phyloP scores from a whole-genome alignment of 2,888 invertebrate species.

The Clivina fossor region DNA sequence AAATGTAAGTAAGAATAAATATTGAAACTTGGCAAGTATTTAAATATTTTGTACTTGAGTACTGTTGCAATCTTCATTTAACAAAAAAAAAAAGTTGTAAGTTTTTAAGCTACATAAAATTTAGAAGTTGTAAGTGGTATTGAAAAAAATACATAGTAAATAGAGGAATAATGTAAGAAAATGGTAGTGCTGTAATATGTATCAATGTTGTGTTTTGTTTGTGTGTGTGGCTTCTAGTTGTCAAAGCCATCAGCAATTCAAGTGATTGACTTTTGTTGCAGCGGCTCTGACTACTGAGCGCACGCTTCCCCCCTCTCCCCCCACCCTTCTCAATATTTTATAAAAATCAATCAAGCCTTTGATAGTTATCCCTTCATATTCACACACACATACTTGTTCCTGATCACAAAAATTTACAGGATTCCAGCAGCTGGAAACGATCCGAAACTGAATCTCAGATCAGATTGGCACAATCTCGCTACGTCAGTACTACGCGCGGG shows the following conservation, averaged over 20 bases:
- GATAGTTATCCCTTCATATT: not conserved
- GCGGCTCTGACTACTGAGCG: slow-evolving; percentile 55
- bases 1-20: too few species aligned
- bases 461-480: slow-evolving; percentile 19
- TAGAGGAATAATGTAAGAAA: too few species aligned
- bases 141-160: too few species aligned
- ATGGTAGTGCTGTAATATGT: too few species aligned
- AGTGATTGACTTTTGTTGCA: slow-evolving; percentile 51
- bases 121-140: too few species aligned
- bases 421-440: slow-evolving; percentile 34
- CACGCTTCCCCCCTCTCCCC: slow-evolving; percentile 46
- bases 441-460: not conserved
- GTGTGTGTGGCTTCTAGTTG: slow-evolving; percentile 52
- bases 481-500: slow-evolving; percentile 16
- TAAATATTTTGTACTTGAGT: too few species aligned
- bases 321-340: too few species aligned
- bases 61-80: too few species aligned
- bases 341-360: not conserved
- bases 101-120: too few species aligned
- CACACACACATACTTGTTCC: slow-evolving; percentile 11
- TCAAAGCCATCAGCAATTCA: slow-evolving; percentile 51
- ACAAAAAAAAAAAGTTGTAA: too few species aligned
- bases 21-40: too few species aligned
- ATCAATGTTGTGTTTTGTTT: slow-evolving; percentile 23
- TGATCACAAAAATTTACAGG: slow-evolving; percentile 27